Conservation (phyloP, 2,888 invertebrate genomes). For the Cantharis nigra region DNA sequence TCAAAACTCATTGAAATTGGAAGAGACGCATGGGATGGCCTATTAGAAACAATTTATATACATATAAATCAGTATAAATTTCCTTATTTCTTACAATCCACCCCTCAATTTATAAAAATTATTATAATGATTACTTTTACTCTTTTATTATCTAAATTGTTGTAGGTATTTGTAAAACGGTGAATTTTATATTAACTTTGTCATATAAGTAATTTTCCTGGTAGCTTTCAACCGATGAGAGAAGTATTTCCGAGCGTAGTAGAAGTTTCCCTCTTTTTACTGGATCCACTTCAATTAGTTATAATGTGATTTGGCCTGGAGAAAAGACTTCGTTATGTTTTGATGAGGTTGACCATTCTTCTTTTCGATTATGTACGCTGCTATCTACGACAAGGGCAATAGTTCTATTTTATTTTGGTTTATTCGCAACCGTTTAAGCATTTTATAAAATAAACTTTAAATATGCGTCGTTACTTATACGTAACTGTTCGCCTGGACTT, state of each 20-base stretch:
- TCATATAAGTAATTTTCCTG: conserved; percentile 22
- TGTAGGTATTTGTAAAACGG: conserved; percentile 8
- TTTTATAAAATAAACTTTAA: neutral
- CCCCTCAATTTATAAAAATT: neutral
- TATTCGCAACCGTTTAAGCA: neutral
- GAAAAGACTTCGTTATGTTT: conserved; percentile 55
- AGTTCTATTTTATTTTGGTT: conserved; percentile 9
- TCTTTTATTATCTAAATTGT: neutral
- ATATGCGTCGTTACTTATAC: conserved; percentile 18
- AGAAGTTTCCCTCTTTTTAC: conserved; percentile 33
- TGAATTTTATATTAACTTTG: conserved; percentile 29
- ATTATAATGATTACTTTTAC: neutral
- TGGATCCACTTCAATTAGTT: conserved; percentile 54
- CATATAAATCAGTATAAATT: neutral
- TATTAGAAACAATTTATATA: neutral
- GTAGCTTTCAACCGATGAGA: conserved; percentile 29
- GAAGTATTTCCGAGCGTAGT: conserved; percentile 25
- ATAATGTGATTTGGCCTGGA: conserved; percentile 55
- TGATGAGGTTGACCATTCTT: conserved; percentile 54
- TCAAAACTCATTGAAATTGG: neutral
- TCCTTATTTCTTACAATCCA: neutral
- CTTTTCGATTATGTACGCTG: conserved; percentile 28
- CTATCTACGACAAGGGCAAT: conserved; percentile 15
- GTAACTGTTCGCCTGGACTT: conserved; percentile 9
- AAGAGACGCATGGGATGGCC: neutral